These are phyloP conservation scores for Sparidentex hasta DNA, from an alignment of 2,797 vertebrate genomes.

Conservation along the genomic window DNA sequence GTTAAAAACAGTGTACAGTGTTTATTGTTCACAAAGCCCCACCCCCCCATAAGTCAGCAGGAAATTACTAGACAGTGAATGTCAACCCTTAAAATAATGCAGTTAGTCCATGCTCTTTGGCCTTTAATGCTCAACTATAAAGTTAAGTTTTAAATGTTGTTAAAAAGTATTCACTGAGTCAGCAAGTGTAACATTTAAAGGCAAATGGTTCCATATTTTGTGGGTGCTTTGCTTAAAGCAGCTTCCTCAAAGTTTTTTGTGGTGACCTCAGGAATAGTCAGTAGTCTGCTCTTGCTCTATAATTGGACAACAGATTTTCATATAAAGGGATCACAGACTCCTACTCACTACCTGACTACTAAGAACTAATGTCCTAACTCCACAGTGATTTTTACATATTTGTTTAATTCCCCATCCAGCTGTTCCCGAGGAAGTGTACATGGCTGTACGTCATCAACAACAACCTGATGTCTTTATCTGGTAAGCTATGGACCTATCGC, in stretches of 20 bases:
- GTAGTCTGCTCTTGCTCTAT: background rate
- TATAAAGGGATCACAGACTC: background rate
- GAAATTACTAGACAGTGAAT: background rate
- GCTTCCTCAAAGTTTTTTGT: no score
- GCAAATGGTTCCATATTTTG: no score
- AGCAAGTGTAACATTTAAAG: no score
- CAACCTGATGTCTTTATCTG: constrained; percentile 98
- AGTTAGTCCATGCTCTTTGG: background rate
- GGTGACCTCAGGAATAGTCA: no score
- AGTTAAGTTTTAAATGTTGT: no score
- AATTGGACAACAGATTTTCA: background rate
- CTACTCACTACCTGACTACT: background rate
- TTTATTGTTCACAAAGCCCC: background rate
- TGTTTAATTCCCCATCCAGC: constrained; percentile 78
- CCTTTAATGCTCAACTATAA: no score
- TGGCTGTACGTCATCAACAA: constrained; percentile 99
- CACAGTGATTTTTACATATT: constrained; percentile 22
- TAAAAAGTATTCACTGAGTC: no score
- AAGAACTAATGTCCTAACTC: background rate
- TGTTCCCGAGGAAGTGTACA: constrained; percentile 96
- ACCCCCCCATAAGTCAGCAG: background rate
- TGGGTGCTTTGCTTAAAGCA: no score
- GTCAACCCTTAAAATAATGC: background rate
- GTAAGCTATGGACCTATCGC: constrained; percentile 81
- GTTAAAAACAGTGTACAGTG: background rate